Evolutionary conservation across 2,797 vertebrate genomes (phyloP), one percentile per base, ranked within the genome.

Genomic region (Brachymystax lenok): DNA sequence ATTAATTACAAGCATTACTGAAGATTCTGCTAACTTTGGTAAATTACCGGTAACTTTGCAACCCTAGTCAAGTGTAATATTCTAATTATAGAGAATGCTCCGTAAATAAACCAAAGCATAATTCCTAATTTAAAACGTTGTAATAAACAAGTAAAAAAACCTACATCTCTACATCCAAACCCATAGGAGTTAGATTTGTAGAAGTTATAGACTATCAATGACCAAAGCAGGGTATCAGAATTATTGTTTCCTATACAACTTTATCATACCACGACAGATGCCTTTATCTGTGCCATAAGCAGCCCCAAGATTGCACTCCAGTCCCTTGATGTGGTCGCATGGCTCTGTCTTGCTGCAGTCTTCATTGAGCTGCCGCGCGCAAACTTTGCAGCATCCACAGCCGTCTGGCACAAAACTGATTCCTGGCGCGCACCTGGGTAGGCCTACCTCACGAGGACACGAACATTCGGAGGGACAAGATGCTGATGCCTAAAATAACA

Each of bases 251-350:
- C 54, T 56, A 56, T 56, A n/a, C 54, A 56, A 69, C 1, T 6
- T 0, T 80, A 50, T 77, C 88, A 90, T 95, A 97, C 97, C 96
- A 96, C 96, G 93, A 90, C 97, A 98, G 91, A 98, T 95, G 82
- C 97, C 96, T 74, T 93, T 95, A 71, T 84, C 88, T 59, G 94
- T 94, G 35, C 85, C 89, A 78, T 89, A 78, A 81, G 93, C 94
- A 77, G 95, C 95, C 77, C 96, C 96, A 74, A 96, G 96, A 90
- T 97, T 97, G 94, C 96, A 97, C 92, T 96, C 95, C 86, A 97
- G 92, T 35, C 96, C 96, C 85, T 96, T 97, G n/a, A 93, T 94
- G 76, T 94, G 93, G 91, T 98, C 97, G 80, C 97, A 97, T 14
- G 95, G 96, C 84, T 93, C 40, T 30, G 40, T n/a, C 78, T 90